Evolutionary conservation across 1,140 invertebrate genomes (phyloP), one percentile per base, ranked within the genome.

Genomic region (Zaprionus capensis): DNA sequence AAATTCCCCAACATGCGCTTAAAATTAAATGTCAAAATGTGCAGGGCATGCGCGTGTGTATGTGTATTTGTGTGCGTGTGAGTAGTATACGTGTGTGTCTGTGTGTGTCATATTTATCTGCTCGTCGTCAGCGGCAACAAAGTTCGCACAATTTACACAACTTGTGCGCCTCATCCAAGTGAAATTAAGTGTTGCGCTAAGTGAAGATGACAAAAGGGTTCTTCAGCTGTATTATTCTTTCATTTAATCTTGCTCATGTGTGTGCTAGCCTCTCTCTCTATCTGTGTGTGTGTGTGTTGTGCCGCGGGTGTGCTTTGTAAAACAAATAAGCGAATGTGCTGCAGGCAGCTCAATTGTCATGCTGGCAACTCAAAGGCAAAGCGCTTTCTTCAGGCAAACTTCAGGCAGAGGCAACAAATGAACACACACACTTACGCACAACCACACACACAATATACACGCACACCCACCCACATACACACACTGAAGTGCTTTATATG

Each of bases 1-100:
- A 90, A 75, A 91, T 91, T 91, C 88, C 88, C 88, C 74, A 88
- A 91, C 88, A 91, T 91, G 87, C 81, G 88, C 88, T 91, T 91
- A 88, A 91, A 87, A 88, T 91, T 91, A 91, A 91, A 91, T 91
- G 87, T 91, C 84, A 87, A 87, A 83, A 86, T 80, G 71, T 80
- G 74, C 55, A 55, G 65, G 75, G 22, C 44, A 15, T 20, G 38
- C 38, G 17, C 66, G 44, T 41, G 24, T 46, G 46, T 53, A 22
- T 51, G 36, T 68, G 38, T 36, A 11, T 73, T 12, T 36, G 36
- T 62, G 15, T 53, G 36, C 61, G 57, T 81, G 51, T 81, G 36
- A n/a, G n/a, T n/a, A n/a, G n/a, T n/a, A n/a, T n/a, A n/a, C 72
- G 56, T 68, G 53, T 59, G 49, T 77, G 59, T 77, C 61, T 80